Conservation (phyloP, 2,113 vertebrate species). For the Phodopus roborovskii region DNA sequence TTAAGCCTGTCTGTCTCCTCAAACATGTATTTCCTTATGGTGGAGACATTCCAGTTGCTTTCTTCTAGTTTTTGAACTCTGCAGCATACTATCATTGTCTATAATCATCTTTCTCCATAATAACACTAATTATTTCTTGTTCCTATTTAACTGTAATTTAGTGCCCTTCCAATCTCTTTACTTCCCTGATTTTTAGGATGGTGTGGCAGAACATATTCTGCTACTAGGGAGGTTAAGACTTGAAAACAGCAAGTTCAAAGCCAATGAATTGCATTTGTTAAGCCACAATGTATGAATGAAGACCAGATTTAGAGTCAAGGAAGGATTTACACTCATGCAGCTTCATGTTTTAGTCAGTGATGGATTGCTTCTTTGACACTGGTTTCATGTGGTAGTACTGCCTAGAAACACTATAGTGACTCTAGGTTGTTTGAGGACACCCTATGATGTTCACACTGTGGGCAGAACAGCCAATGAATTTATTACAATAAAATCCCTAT, state of each 20-base stretch:
- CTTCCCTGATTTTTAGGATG: neutral
- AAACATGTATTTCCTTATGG: neutral
- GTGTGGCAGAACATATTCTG: neutral
- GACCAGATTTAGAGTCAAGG: neutral
- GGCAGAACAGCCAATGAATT: neutral
- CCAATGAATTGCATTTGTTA: neutral
- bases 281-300: neutral
- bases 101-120: neutral
- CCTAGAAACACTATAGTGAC: neutral
- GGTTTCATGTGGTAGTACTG: neutral
- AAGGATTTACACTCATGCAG: neutral
- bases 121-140: neutral
- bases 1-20: neutral
- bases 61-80: neutral
- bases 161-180: neutral
- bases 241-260: neutral
- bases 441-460: neutral
- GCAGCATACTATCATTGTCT: neutral
- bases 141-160: neutral
- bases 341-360: neutral
- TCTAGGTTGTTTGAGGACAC: neutral
- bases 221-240: neutral
- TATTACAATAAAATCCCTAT: neutral
- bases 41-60: neutral
- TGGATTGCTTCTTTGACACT: neutral